Evolutionary conservation across 2,888 invertebrate genomes (phyloP).

Genomic region (Pterostichus niger): DNA sequence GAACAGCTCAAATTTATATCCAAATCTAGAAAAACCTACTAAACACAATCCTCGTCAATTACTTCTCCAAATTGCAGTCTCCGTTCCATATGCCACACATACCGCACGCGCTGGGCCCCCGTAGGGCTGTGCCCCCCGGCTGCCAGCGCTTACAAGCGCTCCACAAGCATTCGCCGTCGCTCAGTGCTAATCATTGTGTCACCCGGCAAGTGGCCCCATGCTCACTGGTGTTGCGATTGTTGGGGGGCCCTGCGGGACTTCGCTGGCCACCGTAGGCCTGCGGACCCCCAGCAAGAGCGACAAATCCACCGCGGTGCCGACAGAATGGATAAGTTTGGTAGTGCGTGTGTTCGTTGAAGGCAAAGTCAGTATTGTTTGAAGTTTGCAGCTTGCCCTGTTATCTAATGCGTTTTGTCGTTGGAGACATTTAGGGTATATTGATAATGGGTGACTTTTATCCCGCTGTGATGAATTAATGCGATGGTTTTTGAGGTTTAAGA

Average conservation of each 20-base stretch:
- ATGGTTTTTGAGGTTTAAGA: slow-evolving; percentile 1
- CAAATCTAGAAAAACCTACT: not conserved
- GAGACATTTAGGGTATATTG: slow-evolving; percentile 9
- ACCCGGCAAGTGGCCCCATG: slow-evolving; percentile 28
- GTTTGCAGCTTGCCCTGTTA: slow-evolving; percentile 37
- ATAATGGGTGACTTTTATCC: slow-evolving; percentile 6
- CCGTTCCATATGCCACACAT: slow-evolving; percentile 62
- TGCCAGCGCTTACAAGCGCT: not conserved
- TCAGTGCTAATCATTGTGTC: slow-evolving; percentile 40
- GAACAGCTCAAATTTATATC: no score
- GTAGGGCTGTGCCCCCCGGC: slow-evolving; percentile 43
- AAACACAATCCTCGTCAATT: not conserved
- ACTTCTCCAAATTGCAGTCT: slow-evolving; percentile 54
- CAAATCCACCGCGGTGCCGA: slow-evolving; percentile 18
- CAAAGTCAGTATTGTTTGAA: slow-evolving; percentile 30
- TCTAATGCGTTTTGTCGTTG: not conserved
- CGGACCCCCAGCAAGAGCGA: slow-evolving; percentile 25
- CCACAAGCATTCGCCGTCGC: not conserved
- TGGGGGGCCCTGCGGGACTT: slow-evolving; percentile 2
- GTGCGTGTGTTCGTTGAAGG: not conserved
- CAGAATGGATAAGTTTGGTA: slow-evolving; percentile 17
- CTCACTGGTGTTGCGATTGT: not conserved
- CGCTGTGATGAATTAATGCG: slow-evolving; percentile 9
- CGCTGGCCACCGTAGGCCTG: slow-evolving; percentile 1
- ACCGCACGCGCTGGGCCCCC: slow-evolving; percentile 60